phyloP scores from a whole-genome alignment of 2,888 invertebrate genomes.

The Exephanes ischioxanthus region DNA sequence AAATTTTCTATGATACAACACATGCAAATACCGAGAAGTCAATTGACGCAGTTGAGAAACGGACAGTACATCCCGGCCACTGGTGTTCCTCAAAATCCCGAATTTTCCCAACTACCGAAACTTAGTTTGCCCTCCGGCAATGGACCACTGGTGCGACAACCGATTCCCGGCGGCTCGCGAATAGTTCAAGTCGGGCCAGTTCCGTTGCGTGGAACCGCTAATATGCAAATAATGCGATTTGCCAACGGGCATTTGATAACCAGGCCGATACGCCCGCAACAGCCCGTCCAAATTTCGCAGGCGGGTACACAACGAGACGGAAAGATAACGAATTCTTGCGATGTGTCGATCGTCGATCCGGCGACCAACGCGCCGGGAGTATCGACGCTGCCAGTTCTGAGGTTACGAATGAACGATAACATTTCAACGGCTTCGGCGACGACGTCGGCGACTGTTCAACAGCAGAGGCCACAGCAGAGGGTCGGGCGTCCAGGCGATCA shows the following conservation, averaged over 20 bases:
- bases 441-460: not conserved
- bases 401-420: constrained; percentile 26
- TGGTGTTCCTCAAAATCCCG: not conserved
- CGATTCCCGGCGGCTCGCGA: not conserved
- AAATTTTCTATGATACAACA: not conserved
- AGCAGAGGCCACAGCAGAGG: not conserved
- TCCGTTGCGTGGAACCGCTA: not conserved
- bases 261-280: not conserved
- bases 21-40: not conserved
- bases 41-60: not conserved
- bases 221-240: not conserved
- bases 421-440: not conserved
- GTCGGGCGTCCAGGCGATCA: not conserved
- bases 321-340: not conserved
- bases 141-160: not conserved
- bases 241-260: not conserved
- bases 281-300: not conserved
- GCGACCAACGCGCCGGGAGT: not conserved
- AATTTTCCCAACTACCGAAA: not conserved
- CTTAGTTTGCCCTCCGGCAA: not conserved
- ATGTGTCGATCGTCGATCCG: not conserved
- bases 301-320: not conserved
- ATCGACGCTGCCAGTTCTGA: constrained; percentile 13
- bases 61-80: not conserved
- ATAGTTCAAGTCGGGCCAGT: not conserved